Conservation (phyloP, 1,140 invertebrate species). For the Bombyx mandarina region DNA sequence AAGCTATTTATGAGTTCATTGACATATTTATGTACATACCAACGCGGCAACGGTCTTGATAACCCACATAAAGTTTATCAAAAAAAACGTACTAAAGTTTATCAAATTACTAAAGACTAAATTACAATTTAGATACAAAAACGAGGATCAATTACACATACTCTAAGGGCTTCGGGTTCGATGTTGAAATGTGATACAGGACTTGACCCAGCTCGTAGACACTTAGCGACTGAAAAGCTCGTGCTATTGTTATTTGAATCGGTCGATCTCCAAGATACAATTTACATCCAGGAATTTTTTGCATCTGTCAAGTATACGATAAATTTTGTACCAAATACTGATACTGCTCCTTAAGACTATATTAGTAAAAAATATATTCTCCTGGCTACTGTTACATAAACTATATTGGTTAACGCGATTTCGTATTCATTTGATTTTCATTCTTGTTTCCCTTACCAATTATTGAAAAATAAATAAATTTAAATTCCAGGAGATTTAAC, state of each 20-base stretch:
- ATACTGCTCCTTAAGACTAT: too few species aligned
- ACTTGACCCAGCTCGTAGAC: conserved; percentile 90
- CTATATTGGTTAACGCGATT: too few species aligned
- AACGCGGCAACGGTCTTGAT: too few species aligned
- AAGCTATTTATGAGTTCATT: too few species aligned
- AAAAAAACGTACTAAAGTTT: not conserved
- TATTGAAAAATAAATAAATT: too few species aligned
- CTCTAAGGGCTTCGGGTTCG: conserved; percentile 51
- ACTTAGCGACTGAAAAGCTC: conserved; percentile 84
- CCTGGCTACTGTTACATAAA: too few species aligned
- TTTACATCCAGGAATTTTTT: conserved; percentile 84
- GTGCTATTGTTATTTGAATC: conserved; percentile 90
- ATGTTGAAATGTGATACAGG: conserved; percentile 78
- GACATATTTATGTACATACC: too few species aligned
- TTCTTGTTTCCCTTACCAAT: too few species aligned
- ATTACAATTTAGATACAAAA: not conserved
- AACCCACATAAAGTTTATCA: not conserved
- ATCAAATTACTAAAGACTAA: not conserved
- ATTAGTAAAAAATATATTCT: too few species aligned
- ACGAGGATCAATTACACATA: conserved; percentile 69
- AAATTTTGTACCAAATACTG: too few species aligned
- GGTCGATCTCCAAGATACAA: conserved; percentile 92
- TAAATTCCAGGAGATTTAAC: too few species aligned
- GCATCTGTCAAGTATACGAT: conserved; percentile 37
- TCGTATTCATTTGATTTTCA: too few species aligned